Percentiles rank a stretch among this genome's conserved stretches.
Evolutionary conservation across 2,113 vertebrate genomes (phyloP).

Genomic region (Petrocephalus microphthalmus): DNA sequence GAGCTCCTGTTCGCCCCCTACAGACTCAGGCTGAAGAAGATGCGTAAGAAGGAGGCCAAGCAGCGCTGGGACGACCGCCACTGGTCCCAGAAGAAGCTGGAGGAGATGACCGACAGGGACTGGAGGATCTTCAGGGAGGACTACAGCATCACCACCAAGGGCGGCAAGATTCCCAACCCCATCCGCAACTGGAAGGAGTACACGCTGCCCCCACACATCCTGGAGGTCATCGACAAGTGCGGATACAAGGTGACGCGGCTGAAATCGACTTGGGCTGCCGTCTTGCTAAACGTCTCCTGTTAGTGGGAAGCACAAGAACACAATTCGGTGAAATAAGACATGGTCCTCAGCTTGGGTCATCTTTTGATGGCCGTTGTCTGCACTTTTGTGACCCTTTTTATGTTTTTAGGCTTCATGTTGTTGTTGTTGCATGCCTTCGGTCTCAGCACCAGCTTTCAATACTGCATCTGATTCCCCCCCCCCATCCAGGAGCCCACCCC

Average conservation of each 20-base stretch:
- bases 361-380: neutral
- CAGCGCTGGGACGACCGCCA: conserved; percentile 97
- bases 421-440: neutral
- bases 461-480: neutral
- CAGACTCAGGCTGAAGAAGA: conserved; percentile 83
- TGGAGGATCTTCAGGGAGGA: conserved; percentile 97
- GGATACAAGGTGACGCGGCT: conserved; percentile 87
- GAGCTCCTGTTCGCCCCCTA: neutral
- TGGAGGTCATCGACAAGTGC: conserved; percentile 96
- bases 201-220: conserved; percentile 80
- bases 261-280: neutral
- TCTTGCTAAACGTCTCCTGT: neutral
- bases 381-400: neutral
- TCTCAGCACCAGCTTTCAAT: neutral
- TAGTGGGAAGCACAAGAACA: no score
- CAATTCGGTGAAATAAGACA: no score
- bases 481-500: conserved; percentile 81
- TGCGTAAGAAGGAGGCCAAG: conserved; percentile 95
- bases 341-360: neutral
- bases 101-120: conserved; percentile 96
- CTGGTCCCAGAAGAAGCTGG: conserved; percentile 98
- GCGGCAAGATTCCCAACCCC: conserved; percentile 95
- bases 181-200: conserved; percentile 98
- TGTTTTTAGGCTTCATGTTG: neutral
- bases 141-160: conserved; percentile 98